Evolutionary conservation across 1,140 invertebrate genomes (phyloP), one percentile per base, ranked within the genome.

Genomic region (Dolichoris vasculosae): DNA sequence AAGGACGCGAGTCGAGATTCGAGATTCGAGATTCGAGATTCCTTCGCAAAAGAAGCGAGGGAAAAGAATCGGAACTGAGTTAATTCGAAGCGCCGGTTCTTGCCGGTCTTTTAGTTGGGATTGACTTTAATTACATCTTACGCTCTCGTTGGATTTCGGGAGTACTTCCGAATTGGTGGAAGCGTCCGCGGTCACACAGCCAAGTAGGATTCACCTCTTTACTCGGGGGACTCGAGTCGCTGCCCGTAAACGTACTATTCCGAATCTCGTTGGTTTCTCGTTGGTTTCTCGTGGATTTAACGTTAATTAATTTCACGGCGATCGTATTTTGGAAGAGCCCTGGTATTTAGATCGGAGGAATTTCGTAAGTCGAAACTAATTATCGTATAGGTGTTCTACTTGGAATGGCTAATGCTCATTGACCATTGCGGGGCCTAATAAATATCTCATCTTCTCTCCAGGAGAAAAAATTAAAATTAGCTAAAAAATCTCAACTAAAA

Each of bases 301-400:
- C 83, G 86, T 90, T 89, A 90, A 90, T 90, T 90, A 89, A 90
- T 87, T 88, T 87, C 77, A 89, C 88, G 79, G 84, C 71, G 55
- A 85, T 80, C 83, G 88, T 85, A 87, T 88, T 89, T 88, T 89
- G 86, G 82, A 86, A 82, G 84, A 89, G 88, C 86, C 13, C 9
- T 76, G 51, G 63, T 51, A 32, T 76, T 83, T 83, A 67, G 82
- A 23, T 77, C 59, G 46, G 55, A 15, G n/a, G 40, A 77, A n/a
- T 48, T 20, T 83, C 8, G 63, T n/a, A 30, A 79, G 43, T 55
- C 23, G 30, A 32, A 63, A 63, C 82, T 83, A 83, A 83, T 84
- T 84, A 83, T 67, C 40, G 35, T 6, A 7, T 77, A 40, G 35
- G 30, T 35, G 40, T 2, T 63, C 23, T 26, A 15, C 13, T n/a